phyloP scores from a whole-genome alignment of 2,113 vertebrate species.

The Hassar affinis region DNA sequence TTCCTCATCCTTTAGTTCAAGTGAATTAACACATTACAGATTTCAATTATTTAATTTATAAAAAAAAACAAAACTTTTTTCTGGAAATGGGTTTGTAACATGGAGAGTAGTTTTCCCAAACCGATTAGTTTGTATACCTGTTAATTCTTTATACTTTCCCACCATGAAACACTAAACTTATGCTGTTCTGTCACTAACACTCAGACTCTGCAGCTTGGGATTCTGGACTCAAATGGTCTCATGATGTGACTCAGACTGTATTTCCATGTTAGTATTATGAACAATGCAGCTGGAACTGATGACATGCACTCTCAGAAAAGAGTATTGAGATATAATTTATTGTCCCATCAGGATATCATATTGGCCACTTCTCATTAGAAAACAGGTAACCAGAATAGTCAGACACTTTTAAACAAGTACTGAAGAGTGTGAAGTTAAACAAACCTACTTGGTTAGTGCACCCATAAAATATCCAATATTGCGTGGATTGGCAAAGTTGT shows the following conservation, averaged over 20 bases:
- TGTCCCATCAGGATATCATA: neutral
- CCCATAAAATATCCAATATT: slow-evolving; percentile 69
- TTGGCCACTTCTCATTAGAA: neutral
- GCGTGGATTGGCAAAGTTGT: slow-evolving; percentile 72
- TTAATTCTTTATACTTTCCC: neutral
- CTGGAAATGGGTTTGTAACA: too few species aligned
- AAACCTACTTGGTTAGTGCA: slow-evolving; percentile 69
- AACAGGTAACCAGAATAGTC: neutral
- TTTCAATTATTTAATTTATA: too few species aligned
- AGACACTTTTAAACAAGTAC: neutral
- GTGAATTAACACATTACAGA: too few species aligned
- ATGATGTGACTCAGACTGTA: too few species aligned
- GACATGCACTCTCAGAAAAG: neutral
- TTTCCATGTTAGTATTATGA: too few species aligned
- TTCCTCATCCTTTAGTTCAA: too few species aligned
- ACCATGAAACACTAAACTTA: neutral
- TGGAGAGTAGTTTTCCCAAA: neutral
- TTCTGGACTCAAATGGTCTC: too few species aligned
- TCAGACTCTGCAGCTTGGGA: too few species aligned
- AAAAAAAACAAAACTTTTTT: too few species aligned
- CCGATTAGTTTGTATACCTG: too few species aligned
- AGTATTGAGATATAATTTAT: neutral
- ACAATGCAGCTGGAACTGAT: neutral
- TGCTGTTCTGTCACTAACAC: neutral
- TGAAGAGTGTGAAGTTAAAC: neutral